Evolutionary conservation across 2,797 vertebrate species (phyloP).

Genomic region (Xyrichtys novacula): DNA sequence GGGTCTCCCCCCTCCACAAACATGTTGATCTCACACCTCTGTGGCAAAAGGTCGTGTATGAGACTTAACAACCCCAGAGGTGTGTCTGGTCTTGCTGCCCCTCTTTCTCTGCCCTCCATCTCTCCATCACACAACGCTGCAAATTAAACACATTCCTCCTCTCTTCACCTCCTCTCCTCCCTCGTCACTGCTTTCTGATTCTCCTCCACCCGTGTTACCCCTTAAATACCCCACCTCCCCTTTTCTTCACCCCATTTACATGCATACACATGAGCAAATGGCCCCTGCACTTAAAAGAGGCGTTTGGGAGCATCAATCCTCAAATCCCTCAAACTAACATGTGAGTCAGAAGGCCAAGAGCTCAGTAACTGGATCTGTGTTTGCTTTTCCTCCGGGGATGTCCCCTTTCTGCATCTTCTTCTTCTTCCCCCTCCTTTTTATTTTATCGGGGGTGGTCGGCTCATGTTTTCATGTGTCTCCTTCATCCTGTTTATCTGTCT

Average conservation of each 20-base stretch:
- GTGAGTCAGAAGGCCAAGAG: slow-evolving; percentile 57
- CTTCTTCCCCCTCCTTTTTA: slow-evolving; percentile 27
- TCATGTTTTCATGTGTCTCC: slow-evolving; percentile 73
- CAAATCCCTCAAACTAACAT: slow-evolving; percentile 59
- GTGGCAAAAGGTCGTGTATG: slow-evolving; percentile 81
- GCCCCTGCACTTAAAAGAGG: slow-evolving; percentile 51
- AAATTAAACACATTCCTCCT: slow-evolving; percentile 54
- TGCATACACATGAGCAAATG: slow-evolving; percentile 54
- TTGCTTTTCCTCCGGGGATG: slow-evolving; percentile 65
- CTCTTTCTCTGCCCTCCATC: slow-evolving; percentile 43
- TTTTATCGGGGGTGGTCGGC: slow-evolving; percentile 46
- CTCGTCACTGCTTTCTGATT: slow-evolving; percentile 31
- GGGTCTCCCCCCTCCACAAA: slow-evolving; percentile 40
- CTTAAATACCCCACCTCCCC: slow-evolving; percentile 47
- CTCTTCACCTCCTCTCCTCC: slow-evolving; percentile 12
- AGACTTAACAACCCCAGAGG: slow-evolving; percentile 74
- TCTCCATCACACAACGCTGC: slow-evolving; percentile 57
- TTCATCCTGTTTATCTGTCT: slow-evolving; percentile 80
- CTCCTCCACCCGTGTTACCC: background rate
- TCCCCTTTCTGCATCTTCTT: slow-evolving; percentile 19
- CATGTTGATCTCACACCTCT: slow-evolving; percentile 77
- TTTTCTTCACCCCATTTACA: slow-evolving; percentile 39
- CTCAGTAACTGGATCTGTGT: slow-evolving; percentile 68
- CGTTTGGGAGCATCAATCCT: slow-evolving; percentile 47
- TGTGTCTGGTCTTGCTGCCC: slow-evolving; percentile 55